Evolutionary conservation across 2,888 invertebrate genomes (phyloP).

Genomic region (Tubulanus polymorphus): DNA sequence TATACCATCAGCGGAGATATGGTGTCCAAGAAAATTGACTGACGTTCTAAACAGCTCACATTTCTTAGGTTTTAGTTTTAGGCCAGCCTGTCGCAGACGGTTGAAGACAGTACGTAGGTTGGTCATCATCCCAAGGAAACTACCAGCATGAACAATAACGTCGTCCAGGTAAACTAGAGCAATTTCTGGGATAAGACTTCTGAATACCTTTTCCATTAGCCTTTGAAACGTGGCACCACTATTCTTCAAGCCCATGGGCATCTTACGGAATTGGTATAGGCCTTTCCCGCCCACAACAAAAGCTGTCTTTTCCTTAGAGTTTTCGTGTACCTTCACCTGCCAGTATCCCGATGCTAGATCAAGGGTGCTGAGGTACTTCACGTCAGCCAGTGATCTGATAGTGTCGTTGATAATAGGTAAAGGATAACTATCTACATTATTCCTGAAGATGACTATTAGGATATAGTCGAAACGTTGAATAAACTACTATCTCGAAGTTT

Average conservation of each 20-base stretch:
- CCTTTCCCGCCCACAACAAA: not conserved
- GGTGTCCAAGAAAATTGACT: constrained; percentile 13
- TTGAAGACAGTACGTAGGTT: constrained; percentile 6
- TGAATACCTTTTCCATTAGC: too few relatives aligned
- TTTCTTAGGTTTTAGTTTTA: constrained; percentile 14
- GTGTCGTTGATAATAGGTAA: constrained; percentile 1
- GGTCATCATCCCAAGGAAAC: not conserved
- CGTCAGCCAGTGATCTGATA: not conserved
- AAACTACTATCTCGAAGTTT: too few relatives aligned
- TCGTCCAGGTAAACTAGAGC: constrained; percentile 1
- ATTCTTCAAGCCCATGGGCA: constrained; percentile 1
- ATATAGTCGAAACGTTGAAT: too few relatives aligned
- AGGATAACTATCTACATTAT: not conserved
- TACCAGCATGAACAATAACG: not conserved
- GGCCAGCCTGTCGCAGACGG: not conserved
- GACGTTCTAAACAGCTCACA: too few relatives aligned
- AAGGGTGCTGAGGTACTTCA: constrained; percentile 6
- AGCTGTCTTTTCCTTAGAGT: not conserved
- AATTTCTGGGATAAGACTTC: not conserved
- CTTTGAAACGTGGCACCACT: too few relatives aligned
- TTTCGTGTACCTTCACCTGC: constrained; percentile 8
- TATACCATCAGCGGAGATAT: constrained; percentile 6
- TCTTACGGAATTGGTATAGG: not conserved
- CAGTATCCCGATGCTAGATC: constrained; percentile 15
- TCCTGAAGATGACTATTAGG: too few relatives aligned